These are phyloP conservation scores for Busseola fusca DNA, from an alignment of 2,888 invertebrate species.

Conservation along the genomic window DNA sequence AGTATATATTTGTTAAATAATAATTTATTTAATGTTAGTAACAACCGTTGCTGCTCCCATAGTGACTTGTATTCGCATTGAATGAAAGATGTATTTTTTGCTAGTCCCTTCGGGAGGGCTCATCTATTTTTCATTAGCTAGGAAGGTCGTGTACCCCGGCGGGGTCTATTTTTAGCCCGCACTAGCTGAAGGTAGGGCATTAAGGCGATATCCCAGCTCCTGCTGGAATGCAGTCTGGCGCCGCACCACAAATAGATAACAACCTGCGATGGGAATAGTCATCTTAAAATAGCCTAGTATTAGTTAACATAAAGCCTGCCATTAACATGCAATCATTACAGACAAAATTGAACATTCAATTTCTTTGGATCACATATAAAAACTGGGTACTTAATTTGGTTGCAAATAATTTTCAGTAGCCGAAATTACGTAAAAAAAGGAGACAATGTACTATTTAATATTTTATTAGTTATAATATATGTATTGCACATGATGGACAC, in stretches of 20 bases:
- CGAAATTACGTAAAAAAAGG: slow-evolving; percentile 28
- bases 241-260: slow-evolving; percentile 82
- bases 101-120: slow-evolving; percentile 53
- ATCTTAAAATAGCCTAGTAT: slow-evolving; percentile 70
- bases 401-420: not conserved
- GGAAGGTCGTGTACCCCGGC: slow-evolving; percentile 73
- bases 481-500: slow-evolving; percentile 70
- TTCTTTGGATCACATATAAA: not conserved
- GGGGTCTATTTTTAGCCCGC: slow-evolving; percentile 78
- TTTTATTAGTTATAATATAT: slow-evolving; percentile 41
- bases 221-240: slow-evolving; percentile 86
- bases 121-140: slow-evolving; percentile 74
- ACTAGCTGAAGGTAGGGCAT: slow-evolving; percentile 78
- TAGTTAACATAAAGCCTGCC: slow-evolving; percentile 54
- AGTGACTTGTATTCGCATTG: slow-evolving; percentile 18
- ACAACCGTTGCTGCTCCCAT: slow-evolving; percentile 6
- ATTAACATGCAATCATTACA: slow-evolving; percentile 40
- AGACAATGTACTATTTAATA: slow-evolving; percentile 4
- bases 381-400: not conserved
- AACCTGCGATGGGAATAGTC: slow-evolving; percentile 69
- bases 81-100: slow-evolving; percentile 56
- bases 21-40: not conserved
- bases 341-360: not conserved
- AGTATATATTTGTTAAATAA: too few species aligned
- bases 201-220: slow-evolving; percentile 83